Base-by-base conservation (phyloP, 2,888 invertebrate species). In the Diadegma fenestrale region DNA sequence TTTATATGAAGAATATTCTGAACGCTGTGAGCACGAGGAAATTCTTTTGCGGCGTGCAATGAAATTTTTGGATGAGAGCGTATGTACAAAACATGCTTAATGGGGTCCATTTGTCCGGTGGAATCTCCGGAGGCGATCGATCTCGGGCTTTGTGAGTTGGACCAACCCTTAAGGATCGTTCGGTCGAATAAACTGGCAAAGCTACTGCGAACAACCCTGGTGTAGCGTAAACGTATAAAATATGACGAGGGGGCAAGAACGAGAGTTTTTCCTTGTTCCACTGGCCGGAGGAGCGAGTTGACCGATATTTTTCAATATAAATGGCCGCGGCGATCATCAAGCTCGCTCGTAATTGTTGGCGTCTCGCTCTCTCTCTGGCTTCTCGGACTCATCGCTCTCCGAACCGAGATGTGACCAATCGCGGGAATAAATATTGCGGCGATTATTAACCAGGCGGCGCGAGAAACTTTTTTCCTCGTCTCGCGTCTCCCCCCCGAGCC, bases 371-470 rank as follows among this genome's bases (percentile, higher is more conserved):
- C 0, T 43, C 12, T 90, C 89, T 80, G 37, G 33, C 84, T 84
- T 85, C 84, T 82, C 82, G 79, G 86, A 88, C 91, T 91, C 92
- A 92, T 92, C 92, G 91, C 88, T 92, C 92, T 92, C 87, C 88
- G 84, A 84, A 91, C 91, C 91, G 90, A 93, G 92, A 92, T 93
- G 91, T 93, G 92, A 93, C 93, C 91, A 92, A 93, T 93, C 89
- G 90, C 89, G 90, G 93, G 90, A 92, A 93, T 93, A 93, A 93
- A 93, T 93, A 93, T 93, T 93, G 91, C 90, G 92, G 61, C 69
- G 93, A 93, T 93, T 93, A 93, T 93, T 93, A 93, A 93, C 90
- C 77, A 69, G 81, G 87, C 89, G 87, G 75, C 76, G 72, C 76
- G 72, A 82, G 84, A 26, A 26, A 58, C 33, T 17, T 80, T 43